phyloP scores from a whole-genome alignment of 2,797 vertebrate genomes.

The Octomys mimax region DNA sequence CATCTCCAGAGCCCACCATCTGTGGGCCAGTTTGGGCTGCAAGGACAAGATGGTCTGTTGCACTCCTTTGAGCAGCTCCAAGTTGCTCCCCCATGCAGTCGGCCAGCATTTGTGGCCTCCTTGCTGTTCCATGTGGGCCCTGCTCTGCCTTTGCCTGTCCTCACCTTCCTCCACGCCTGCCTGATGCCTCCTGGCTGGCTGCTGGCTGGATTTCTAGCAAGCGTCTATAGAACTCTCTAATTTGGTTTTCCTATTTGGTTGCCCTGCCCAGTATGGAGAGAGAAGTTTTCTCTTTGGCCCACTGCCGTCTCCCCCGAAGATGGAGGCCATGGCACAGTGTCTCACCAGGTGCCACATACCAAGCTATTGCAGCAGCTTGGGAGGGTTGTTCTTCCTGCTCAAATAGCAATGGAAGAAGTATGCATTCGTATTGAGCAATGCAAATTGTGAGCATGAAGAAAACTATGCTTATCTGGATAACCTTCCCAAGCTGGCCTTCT shows the following conservation, averaged over 20 bases:
- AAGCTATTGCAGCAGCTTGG: neutral
- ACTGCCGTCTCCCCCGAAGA: constrained; percentile 10
- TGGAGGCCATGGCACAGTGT: neutral
- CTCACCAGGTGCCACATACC: neutral
- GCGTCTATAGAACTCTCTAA: neutral
- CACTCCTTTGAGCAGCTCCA: neutral
- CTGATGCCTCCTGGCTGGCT: neutral
- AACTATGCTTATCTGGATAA: constrained; percentile 72
- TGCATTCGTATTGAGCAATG: constrained; percentile 62
- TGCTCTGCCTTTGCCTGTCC: neutral
- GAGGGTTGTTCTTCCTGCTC: neutral
- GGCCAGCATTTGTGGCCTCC: neutral
- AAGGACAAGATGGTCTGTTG: neutral
- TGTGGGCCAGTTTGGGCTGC: neutral
- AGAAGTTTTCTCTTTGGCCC: neutral
- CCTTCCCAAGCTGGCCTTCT: constrained; percentile 74
- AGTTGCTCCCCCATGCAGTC: rapidly evolving
- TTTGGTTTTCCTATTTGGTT: neutral
- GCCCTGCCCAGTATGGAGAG: neutral
- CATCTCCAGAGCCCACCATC: neutral
- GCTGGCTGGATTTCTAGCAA: neutral
- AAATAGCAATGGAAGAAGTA: neutral
- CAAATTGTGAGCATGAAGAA: constrained; percentile 25
- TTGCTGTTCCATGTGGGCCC: rapidly evolving
- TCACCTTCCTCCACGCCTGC: neutral